Base-by-base conservation (phyloP, 2,113 vertebrate species). In the Pungitius pungitius region DNA sequence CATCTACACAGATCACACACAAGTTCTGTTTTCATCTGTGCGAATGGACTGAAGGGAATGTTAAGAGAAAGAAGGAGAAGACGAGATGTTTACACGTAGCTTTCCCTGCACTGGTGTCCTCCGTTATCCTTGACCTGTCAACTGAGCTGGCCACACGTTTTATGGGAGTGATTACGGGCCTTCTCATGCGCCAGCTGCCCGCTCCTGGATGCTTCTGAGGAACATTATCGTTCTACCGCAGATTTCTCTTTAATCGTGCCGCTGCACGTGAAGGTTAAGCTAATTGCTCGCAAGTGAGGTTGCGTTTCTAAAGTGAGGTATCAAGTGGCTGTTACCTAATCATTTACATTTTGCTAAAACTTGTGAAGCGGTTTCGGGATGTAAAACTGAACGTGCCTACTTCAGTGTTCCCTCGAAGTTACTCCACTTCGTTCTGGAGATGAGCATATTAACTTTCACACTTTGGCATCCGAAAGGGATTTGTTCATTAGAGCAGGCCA, bases 61-160 rank as follows among this genome's bases (percentile, higher is more conserved):
- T 37, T 27, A 20, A 52, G 22, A 61, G 43, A 67, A 67, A 22
- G 17, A 40, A 26, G 8, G 35, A 58, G 24, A 54, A 1, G 18
- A 39, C 24, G 4, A 56, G 58, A 61, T 77, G 55, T 67, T 59
- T 59, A 47, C 14, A 40, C 64, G 40, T 43, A 72, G 55, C 47
- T 76, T 39, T 67, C 47, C 24, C 45, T 59, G 42, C 63, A 74
- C 49, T 42, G 40, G 43, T 71, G 78, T 75, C 72, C 65, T 74
- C 70, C 10, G 75, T 86, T 89, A 85, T 88, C 76, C 78, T 71
- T 91, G 75, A 89, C 90, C 89, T 86, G 71, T 81, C 86, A 91
- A 88, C 88, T 89, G 87, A 88, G 78, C 81, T 88, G 84, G 85
- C 79, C 67, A 70, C 64, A 85, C 51, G 71, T 87, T 87, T 87